phyloP scores from a whole-genome alignment of 2,888 invertebrate species.

The Hoplodrina ambigua region DNA sequence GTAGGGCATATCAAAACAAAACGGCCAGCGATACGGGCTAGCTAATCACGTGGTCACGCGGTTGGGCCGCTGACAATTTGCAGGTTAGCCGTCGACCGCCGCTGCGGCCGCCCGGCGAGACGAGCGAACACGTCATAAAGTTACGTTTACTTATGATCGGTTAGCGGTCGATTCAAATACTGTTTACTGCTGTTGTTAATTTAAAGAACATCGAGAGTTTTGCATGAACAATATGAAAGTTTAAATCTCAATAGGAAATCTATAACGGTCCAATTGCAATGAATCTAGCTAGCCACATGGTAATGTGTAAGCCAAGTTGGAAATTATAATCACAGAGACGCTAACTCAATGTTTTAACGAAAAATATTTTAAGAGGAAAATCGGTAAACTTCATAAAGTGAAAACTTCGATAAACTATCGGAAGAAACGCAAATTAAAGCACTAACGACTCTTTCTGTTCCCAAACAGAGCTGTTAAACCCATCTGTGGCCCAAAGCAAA shows the following conservation, averaged over 20 bases:
- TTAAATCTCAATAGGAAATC: too few relatives aligned
- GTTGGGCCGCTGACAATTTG: slow-evolving; percentile 76
- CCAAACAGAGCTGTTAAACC: slow-evolving; percentile 37
- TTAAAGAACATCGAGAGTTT: too few relatives aligned
- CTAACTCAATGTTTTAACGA: not conserved
- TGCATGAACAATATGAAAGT: not conserved
- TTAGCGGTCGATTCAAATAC: not conserved
- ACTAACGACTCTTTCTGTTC: slow-evolving; percentile 32
- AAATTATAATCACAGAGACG: not conserved
- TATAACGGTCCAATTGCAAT: too few relatives aligned
- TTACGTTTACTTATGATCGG: slow-evolving; percentile 61
- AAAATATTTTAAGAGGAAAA: not conserved
- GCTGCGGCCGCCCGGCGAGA: slow-evolving; percentile 54
- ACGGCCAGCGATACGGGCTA: slow-evolving; percentile 72
- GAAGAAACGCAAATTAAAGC: slow-evolving; percentile 42
- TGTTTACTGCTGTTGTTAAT: slow-evolving; percentile 8
- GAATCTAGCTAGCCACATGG: too few relatives aligned
- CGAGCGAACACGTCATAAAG: slow-evolving; percentile 59
- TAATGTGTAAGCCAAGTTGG: not conserved
- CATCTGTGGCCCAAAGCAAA: slow-evolving; percentile 39
- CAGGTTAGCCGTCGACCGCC: slow-evolving; percentile 78
- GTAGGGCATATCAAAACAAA: slow-evolving; percentile 78
- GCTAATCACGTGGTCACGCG: slow-evolving; percentile 81
- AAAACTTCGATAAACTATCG: slow-evolving; percentile 36
- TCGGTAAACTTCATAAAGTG: not conserved